Evolutionary conservation across 2,888 invertebrate species (phyloP), one percentile per base, ranked within the genome.

Genomic region (Watsonalla binaria): DNA sequence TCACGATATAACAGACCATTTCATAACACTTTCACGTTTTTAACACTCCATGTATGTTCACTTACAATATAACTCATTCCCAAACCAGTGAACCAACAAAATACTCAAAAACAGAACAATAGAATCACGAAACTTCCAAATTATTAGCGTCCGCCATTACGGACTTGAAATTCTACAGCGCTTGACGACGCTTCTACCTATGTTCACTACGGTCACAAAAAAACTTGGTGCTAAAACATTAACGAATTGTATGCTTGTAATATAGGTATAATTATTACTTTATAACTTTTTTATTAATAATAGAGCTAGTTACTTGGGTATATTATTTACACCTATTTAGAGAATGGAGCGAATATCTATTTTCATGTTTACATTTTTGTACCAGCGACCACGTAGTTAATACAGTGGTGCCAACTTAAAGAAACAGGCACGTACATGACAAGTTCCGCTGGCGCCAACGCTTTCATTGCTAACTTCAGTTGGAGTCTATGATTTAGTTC

Each of bases 61-160:
- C 87, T 76, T 68, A 65, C 66, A 71, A 70, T 68, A 77, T 81
- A 80, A 81, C 83, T 83, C 86, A 88, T 88, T 76, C 80, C 83
- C 74, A 72, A 79, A 70, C 70, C 69, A 68, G 67, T 70, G 76
- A 76, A 74, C 70, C 74, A 76, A 67, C 69, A 73, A 74, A 78
- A 79, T 83, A 78, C 77, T 84, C 67, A 80, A 82, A 82, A 84
- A 85, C 82, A 82, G 87, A 89, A 89, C 88, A 89, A 90, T 89
- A 85, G 86, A 88, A 85, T 82, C 89, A 90, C 90, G 82, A 91
- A 88, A 88, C 86, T 89, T 82, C 88, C 86, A 88, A 89, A 87
- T 86, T 90, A 90, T 87, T 87, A 80, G 86, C 87, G 89, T 90
- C 91, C 91, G 91, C 91, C 91, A 91, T 91, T 91, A 89, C 88